Evolutionary conservation across 2,113 vertebrate genomes (phyloP), one percentile per base, ranked within the genome.

Genomic region (Calyptommatus sinebrachiatus): DNA sequence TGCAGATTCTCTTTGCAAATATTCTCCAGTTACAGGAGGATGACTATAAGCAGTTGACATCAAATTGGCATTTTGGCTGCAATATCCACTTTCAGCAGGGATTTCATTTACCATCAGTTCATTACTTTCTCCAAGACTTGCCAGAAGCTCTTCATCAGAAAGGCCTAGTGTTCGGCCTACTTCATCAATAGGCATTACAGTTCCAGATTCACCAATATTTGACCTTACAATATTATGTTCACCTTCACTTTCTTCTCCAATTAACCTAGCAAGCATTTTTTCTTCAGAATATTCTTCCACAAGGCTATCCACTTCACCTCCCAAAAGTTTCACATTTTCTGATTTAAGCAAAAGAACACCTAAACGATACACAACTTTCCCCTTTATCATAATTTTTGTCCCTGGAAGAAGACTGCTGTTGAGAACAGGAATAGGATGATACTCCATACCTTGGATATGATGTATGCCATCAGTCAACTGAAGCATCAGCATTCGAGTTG

Each of bases 401-500:
- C 96, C 98, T 78, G 96, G 93, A 77, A 89, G 86, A 80, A 96
- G 91, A 83, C 82, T 70, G 66, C 91, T 78, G 85, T 88, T 95
- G 79, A 99, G 94, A 68, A 87, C 87, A 65, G 97, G 95, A 78
- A 99, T 90, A 1, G 96, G 89, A 20, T 94, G 95, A 88, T 99
- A 98, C 75, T 99, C 98, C 95, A 99, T 97, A 22, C 95, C 98
- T 86, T 99, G 97, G 83, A 99, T 86, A 84, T 93, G 96, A 80
- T 96, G 94, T 82, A 97, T 91, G 35, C 98, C 98, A 92, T 99
- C 98, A 6, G 98, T 99, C 68, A 99, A 87, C 87, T 99, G 96
- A 26, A 99, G 83, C 88, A 99, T 95, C 26, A 99, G 91, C 98
- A 99, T 95, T 71, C 97, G 95, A 11, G 95, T 96, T 50, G 97